These are phyloP conservation scores for Hippopotamus amphibius DNA, from an alignment of 2,113 vertebrate genomes.

Conservation along the genomic window DNA sequence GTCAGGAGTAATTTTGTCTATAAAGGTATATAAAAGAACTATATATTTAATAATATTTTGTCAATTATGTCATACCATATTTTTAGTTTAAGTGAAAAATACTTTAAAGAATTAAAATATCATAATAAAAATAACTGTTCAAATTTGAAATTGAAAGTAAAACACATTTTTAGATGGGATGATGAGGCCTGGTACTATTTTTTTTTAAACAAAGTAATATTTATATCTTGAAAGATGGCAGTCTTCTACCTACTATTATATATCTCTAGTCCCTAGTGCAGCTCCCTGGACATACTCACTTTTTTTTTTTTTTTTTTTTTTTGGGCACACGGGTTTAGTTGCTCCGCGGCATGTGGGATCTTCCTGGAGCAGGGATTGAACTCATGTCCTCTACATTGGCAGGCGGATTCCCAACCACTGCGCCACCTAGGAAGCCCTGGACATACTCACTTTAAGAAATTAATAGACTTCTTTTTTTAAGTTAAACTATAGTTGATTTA, in stretches of 20 bases:
- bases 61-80: background rate
- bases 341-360: no score
- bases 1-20: conserved; percentile 23
- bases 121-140: background rate
- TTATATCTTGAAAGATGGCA: background rate
- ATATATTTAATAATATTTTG: background rate
- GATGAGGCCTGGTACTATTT: background rate
- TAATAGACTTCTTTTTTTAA: background rate
- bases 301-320: no score
- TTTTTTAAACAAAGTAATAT: background rate
- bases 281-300: background rate
- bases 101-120: conserved; percentile 11
- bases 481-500: background rate
- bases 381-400: no score
- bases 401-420: no score
- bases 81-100: conserved; percentile 47
- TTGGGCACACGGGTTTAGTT: no score
- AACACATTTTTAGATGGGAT: background rate
- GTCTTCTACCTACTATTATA: background rate
- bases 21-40: background rate
- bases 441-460: background rate
- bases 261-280: background rate
- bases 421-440: no score
- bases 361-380: no score
- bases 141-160: conserved; percentile 9